phyloP scores from a whole-genome alignment of 2,113 vertebrate species.

The Pantherophis guttatus region DNA sequence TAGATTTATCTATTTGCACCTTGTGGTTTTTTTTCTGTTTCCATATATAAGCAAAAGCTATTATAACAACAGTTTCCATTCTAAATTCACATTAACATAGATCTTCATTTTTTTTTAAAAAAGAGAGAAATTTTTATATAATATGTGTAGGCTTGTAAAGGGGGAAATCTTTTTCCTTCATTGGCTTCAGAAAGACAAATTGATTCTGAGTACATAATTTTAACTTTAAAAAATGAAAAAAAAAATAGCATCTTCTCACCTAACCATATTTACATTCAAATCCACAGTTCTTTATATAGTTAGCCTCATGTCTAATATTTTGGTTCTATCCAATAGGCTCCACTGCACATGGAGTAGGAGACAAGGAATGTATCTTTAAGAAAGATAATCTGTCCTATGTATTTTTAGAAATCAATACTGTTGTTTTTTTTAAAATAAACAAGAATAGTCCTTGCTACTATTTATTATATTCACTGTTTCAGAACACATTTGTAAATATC shows the following conservation, averaged over 20 bases:
- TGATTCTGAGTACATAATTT: neutral
- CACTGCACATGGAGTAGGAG: neutral
- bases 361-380: neutral
- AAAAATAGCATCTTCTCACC: neutral
- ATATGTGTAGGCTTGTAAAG: neutral
- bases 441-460: neutral
- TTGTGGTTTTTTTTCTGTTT: neutral
- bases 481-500: neutral
- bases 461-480: neutral
- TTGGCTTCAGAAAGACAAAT: neutral
- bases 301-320: neutral
- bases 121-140: neutral
- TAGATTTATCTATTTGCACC: constrained; percentile 7
- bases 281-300: neutral
- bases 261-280: neutral
- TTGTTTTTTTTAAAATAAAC: neutral
- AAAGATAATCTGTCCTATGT: neutral
- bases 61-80: neutral
- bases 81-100: neutral
- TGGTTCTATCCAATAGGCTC: neutral
- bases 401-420: neutral
- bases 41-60: neutral
- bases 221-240: neutral
- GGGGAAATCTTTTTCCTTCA: neutral
- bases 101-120: neutral